Evolutionary conservation across 1,140 invertebrate species (phyloP), one percentile per base, ranked within the genome.

Genomic region (Oscheius sp.): DNA sequence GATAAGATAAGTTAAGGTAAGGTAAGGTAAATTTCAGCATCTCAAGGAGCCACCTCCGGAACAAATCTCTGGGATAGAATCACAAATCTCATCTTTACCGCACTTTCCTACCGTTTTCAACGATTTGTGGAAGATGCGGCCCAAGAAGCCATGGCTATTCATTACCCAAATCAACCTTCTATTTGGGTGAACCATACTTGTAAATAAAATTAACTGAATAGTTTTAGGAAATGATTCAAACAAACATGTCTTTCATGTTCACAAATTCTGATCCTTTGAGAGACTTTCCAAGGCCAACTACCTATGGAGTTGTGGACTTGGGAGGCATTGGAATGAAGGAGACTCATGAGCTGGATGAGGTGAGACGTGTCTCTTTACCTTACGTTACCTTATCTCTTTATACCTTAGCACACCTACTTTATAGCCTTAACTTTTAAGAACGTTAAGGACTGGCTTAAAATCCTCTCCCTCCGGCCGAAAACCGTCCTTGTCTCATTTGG

Each of bases 401-500:
- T 7, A 59, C 7, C 7, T 59, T 10, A 13, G 29, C 20, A 23
- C 7, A 13, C 7, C 20, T 26, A 31, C 13, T 23, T 10, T 23
- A 10, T 59, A 10, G 20, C n/a, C n/a, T 42, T 10, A 42, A 42
- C 10, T 10, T 10, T 10, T 59, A 13, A 13, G 7, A 10, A 10
- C 7, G 7, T 59, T 7, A n/a, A 63, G 61, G 7, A 63, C 4
- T 63, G 10, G 10, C 18, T 34, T 3, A 42, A 34, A 4, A 63
- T 63, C 13, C 28, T 63, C n/a, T 10, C 7, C 4, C 4, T 10
- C n/a, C 13, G 61, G 31, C n/a, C 23, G n/a, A 63, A 63, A 31
- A 63, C 10, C n/a, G 61, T 42, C 20, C 23, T 63, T 4, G 34
- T 63, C 10, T 63, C 61, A n/a, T 63, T 63, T 42, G 61, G 61